phyloP scores from a whole-genome alignment of 1,140 invertebrate species.

The Drosophila trapezifrons region DNA sequence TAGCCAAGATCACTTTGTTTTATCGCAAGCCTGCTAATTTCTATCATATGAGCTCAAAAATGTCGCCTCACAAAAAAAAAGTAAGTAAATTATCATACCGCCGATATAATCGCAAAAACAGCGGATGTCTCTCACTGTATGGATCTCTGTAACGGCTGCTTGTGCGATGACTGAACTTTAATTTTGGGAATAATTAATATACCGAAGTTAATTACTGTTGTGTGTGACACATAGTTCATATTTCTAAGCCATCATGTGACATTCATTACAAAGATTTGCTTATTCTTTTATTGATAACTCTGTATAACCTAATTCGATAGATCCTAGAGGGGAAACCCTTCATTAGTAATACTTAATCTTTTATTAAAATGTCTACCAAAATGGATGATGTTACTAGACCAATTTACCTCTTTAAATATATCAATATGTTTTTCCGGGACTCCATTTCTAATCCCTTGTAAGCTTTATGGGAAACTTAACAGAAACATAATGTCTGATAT shows the following conservation, averaged over 20 bases:
- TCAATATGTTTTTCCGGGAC: background rate
- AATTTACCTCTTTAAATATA: background rate
- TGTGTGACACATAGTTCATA: background rate
- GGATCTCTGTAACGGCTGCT: background rate
- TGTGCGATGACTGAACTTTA: background rate
- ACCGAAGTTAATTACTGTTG: slow-evolving; percentile 6
- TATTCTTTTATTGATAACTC: too few species aligned
- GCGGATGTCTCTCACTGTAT: background rate
- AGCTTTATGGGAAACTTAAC: background rate
- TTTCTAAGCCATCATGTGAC: slow-evolving; percentile 1
- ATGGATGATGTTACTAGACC: too few species aligned
- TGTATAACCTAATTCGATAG: too few species aligned
- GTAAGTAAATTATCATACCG: slow-evolving; percentile 42
- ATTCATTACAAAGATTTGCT: background rate
- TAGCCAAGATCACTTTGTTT: slow-evolving; percentile 69
- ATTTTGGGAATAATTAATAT: slow-evolving; percentile 5
- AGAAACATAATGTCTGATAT: slow-evolving; percentile 17
- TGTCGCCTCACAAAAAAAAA: slow-evolving; percentile 25
- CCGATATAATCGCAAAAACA: background rate
- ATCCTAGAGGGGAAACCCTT: too few species aligned
- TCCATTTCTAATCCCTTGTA: background rate
- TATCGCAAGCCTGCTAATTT: slow-evolving; percentile 55
- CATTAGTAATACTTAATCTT: too few species aligned
- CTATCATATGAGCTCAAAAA: slow-evolving; percentile 42
- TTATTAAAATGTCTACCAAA: too few species aligned